Conservation (phyloP, 2,888 invertebrate species). For the Lamproptera curius region DNA sequence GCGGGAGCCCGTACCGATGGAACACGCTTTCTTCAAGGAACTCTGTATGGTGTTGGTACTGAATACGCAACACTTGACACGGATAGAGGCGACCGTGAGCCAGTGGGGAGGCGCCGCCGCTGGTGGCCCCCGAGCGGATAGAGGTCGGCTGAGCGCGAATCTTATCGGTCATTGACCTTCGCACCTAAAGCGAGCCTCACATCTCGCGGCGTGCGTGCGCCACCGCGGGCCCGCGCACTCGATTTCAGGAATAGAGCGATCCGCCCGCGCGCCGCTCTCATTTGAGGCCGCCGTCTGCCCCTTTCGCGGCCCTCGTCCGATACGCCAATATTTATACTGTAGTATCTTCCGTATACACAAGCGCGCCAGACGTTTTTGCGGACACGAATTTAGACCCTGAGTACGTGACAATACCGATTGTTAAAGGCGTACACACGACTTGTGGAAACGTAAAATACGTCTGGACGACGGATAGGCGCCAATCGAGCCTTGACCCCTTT, state of each 20-base stretch:
- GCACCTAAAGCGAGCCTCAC: constrained; percentile 73
- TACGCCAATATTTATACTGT: constrained; percentile 1
- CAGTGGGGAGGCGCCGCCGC: constrained; percentile 40
- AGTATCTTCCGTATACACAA: neutral
- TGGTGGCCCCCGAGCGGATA: constrained; percentile 46
- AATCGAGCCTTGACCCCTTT: constrained; percentile 65
- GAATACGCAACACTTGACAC: too few relatives aligned
- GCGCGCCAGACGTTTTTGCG: too few relatives aligned
- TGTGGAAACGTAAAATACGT: constrained; percentile 11
- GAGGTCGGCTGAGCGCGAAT: constrained; percentile 59
- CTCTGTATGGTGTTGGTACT: too few relatives aligned
- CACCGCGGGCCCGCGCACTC: constrained; percentile 40
- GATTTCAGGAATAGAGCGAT: constrained; percentile 45
- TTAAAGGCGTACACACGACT: too few relatives aligned
- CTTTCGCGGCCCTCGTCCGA: neutral
- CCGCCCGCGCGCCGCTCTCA: constrained; percentile 27
- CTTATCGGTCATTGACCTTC: constrained; percentile 77
- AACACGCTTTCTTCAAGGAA: too few relatives aligned
- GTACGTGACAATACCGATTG: too few relatives aligned
- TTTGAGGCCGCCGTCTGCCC: neutral
- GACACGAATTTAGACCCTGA: too few relatives aligned
- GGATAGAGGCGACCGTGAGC: constrained; percentile 41
- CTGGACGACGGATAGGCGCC: constrained; percentile 63
- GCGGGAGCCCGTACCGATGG: neutral
- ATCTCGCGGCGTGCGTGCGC: constrained; percentile 55